Conservation (phyloP, 2,888 invertebrate genomes). For the Lamellibrachia satsuma region DNA sequence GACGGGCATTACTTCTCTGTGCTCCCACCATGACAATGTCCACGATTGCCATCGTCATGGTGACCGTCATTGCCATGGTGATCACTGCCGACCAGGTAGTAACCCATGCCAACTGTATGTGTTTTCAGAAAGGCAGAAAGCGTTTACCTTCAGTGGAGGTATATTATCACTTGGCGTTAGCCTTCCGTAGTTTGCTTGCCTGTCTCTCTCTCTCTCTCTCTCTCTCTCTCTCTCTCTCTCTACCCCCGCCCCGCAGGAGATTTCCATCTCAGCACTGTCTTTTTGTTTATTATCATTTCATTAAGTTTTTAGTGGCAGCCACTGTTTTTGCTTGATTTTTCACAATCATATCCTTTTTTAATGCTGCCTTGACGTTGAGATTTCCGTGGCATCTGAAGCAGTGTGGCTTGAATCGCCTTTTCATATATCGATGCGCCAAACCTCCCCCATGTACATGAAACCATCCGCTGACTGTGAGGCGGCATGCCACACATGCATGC, state of each 20-base stretch:
- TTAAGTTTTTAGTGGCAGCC: constrained; percentile 17
- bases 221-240: neutral
- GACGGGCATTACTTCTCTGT: constrained; percentile 9
- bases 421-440: neutral
- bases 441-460: neutral
- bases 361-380: neutral
- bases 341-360: neutral
- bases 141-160: constrained; percentile 28
- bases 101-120: constrained; percentile 26
- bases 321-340: neutral
- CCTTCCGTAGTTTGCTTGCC: constrained; percentile 6
- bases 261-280: neutral
- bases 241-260: neutral
- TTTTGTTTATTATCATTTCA: neutral
- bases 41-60: neutral
- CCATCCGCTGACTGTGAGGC: neutral
- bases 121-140: constrained; percentile 30
- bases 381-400: neutral
- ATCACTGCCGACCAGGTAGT: neutral
- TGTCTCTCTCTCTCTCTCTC: neutral
- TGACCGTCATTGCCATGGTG: neutral
- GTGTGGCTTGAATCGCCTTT: neutral
- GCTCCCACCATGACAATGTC: neutral
- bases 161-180: constrained; percentile 13
- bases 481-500: neutral